Percentiles rank a stretch among this genome's conserved stretches.
Evolutionary conservation across 2,113 vertebrate species (phyloP).

Genomic region (Ceyx melanurus): DNA sequence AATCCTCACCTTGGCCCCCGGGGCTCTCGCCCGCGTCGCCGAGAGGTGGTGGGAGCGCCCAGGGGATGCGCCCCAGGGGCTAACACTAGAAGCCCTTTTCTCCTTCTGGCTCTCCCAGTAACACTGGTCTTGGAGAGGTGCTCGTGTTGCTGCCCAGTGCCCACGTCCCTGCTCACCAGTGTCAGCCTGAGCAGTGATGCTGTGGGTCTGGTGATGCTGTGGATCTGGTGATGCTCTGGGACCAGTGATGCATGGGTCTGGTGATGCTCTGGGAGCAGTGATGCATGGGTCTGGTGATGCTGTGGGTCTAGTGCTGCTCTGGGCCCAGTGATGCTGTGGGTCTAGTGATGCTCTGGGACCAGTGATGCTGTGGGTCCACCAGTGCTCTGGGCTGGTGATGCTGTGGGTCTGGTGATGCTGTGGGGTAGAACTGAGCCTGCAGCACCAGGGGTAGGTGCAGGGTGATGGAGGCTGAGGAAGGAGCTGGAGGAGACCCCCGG

Average conservation of each 20-base stretch:
- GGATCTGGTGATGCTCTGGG: no score
- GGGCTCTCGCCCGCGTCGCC: not conserved
- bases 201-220: no score
- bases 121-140: rapidly evolving
- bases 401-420: not conserved
- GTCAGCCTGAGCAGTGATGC: not conserved
- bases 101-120: not conserved
- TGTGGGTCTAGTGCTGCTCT: not conserved
- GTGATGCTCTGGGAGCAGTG: not conserved
- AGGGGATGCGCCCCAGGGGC: not conserved
- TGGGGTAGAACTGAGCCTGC: not conserved
- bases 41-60: rapidly evolving
- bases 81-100: not conserved
- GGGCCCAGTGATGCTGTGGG: not conserved
- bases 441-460: not conserved
- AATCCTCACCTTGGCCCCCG: rapidly evolving
- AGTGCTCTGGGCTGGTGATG: not conserved
- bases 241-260: not conserved
- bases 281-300: not conserved
- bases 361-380: not conserved
- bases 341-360: not conserved
- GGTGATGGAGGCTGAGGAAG: not conserved
- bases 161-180: not conserved
- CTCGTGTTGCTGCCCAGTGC: rapidly evolving
- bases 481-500: rapidly evolving